phyloP scores from a whole-genome alignment of 2,888 invertebrate species.

The Drosophila kanekoi region DNA sequence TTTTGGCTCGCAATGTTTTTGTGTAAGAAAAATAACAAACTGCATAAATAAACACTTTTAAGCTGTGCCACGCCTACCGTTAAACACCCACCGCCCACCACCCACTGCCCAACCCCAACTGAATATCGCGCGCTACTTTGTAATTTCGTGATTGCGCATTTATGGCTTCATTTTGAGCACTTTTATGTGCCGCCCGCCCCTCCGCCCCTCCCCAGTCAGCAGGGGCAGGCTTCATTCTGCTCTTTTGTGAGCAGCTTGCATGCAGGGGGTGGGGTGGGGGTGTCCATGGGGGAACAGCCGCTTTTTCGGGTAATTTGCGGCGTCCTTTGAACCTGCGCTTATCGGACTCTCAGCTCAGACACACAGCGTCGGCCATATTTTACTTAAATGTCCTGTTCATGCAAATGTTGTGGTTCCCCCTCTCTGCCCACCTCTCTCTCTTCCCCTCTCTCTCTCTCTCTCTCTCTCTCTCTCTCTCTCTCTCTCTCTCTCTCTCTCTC shows the following conservation, averaged over 20 bases:
- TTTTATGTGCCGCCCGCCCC: conserved; percentile 62
- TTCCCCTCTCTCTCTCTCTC: neutral
- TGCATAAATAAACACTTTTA: conserved; percentile 77
- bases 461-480: neutral
- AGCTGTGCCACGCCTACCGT: conserved; percentile 33
- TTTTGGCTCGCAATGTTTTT: conserved; percentile 54
- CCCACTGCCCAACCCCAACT: neutral
- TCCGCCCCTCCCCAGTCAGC: neutral
- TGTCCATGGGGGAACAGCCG: conserved; percentile 6
- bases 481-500: conserved; percentile 2
- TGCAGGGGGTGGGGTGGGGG: neutral
- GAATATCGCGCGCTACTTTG: conserved; percentile 55
- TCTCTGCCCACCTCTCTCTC: neutral
- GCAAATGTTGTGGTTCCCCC: conserved; percentile 66
- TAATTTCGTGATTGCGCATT: conserved; percentile 82
- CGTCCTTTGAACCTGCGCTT: conserved; percentile 71
- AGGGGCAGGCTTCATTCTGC: conserved; percentile 12
- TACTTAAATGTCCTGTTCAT: conserved; percentile 76
- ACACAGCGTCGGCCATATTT: conserved; percentile 65
- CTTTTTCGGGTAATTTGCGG: conserved; percentile 72
- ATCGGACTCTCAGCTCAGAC: conserved; percentile 51
- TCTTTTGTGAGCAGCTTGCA: conserved; percentile 34
- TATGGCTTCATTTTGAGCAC: conserved; percentile 78
- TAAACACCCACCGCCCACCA: neutral
- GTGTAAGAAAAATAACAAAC: conserved; percentile 44